Conservation (phyloP, 2,888 invertebrate species). For the Drosophila monieri region DNA sequence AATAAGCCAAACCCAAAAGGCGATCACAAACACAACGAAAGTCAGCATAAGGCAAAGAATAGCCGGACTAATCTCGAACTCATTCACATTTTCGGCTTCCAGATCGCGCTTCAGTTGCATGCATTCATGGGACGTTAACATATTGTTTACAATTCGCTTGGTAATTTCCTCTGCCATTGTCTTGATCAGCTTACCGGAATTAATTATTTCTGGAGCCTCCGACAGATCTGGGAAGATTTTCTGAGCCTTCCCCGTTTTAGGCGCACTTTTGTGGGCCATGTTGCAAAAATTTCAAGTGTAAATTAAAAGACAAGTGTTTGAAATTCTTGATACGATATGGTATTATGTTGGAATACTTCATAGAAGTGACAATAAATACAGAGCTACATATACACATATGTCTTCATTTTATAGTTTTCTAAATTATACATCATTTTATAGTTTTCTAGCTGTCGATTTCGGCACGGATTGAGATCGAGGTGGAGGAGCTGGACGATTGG, state of each 20-base stretch:
- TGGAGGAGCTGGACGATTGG: slow-evolving; percentile 1
- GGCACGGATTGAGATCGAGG: neutral
- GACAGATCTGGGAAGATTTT: neutral
- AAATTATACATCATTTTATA: neutral
- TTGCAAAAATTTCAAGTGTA: too few species aligned
- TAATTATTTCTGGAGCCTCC: neutral
- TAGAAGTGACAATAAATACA: neutral
- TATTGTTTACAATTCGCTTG: slow-evolving; percentile 7
- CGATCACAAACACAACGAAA: slow-evolving; percentile 37
- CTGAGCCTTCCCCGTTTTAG: neutral
- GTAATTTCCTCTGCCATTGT: neutral
- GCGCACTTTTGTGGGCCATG: too few species aligned
- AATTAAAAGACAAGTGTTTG: too few species aligned
- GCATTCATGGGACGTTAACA: slow-evolving; percentile 56
- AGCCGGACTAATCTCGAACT: neutral
- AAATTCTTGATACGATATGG: too few species aligned
- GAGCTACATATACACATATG: too few species aligned
- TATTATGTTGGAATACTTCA: neutral
- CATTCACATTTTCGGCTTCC: neutral
- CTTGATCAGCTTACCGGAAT: neutral
- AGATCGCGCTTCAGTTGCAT: slow-evolving; percentile 42
- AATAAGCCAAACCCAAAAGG: slow-evolving; percentile 33
- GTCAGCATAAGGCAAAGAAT: slow-evolving; percentile 30
- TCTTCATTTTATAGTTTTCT: too few species aligned
- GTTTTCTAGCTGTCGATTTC: neutral